Percentiles rank a stretch among this genome's conserved stretches.
phyloP scores from a whole-genome alignment of 2,113 vertebrate species.

The Symphodus melops region DNA sequence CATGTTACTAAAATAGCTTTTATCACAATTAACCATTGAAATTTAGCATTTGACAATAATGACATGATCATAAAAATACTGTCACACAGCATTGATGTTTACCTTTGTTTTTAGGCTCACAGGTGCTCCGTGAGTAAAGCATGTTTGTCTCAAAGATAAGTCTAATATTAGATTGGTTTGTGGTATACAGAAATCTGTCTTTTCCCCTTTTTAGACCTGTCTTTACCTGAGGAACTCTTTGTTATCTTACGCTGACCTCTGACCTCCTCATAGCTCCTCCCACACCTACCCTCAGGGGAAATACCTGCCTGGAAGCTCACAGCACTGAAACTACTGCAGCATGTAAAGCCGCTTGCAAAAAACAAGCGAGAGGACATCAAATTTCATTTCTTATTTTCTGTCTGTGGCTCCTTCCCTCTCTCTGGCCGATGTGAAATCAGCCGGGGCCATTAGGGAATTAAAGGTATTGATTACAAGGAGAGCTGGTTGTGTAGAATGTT shows the following conservation, averaged over 20 bases:
- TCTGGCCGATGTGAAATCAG: slow-evolving; percentile 33
- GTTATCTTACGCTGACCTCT: slow-evolving; percentile 49
- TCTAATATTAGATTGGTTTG: background rate
- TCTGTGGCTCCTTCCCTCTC: slow-evolving; percentile 29
- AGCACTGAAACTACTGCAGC: slow-evolving; percentile 48
- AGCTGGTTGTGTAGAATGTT: slow-evolving; percentile 60
- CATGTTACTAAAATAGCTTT: too few relatives aligned
- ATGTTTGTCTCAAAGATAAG: too few relatives aligned
- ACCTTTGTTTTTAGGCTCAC: background rate
- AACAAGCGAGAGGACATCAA: slow-evolving; percentile 45
- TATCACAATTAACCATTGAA: too few relatives aligned
- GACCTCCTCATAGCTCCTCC: slow-evolving; percentile 47
- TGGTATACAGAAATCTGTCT: background rate
- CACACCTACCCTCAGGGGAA: slow-evolving; percentile 45
- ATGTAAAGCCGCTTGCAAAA: slow-evolving; percentile 21
- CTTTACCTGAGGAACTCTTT: slow-evolving; percentile 17
- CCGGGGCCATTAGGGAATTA: slow-evolving; percentile 72
- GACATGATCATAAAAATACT: too few relatives aligned
- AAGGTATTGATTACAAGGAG: slow-evolving; percentile 72
- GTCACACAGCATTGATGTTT: too few relatives aligned
- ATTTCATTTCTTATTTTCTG: slow-evolving; percentile 42
- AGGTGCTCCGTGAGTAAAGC: too few relatives aligned
- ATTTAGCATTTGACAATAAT: too few relatives aligned
- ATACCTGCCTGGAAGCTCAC: slow-evolving; percentile 56
- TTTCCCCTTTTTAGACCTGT: slow-evolving; percentile 18